phyloP scores from a whole-genome alignment of 2,888 invertebrate genomes.

The Argyresthia goedartella region DNA sequence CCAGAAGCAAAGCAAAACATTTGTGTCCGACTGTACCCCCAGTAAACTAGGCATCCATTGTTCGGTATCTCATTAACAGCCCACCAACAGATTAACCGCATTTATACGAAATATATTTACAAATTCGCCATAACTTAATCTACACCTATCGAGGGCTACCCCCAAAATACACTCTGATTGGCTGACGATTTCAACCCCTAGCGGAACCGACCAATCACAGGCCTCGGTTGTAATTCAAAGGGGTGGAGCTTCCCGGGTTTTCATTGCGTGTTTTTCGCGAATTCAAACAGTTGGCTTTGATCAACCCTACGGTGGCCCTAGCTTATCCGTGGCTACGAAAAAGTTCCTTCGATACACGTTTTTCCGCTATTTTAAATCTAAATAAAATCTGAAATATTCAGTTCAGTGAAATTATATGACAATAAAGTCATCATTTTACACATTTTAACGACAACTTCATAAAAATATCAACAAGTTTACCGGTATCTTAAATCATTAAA shows the following conservation, averaged over 20 bases:
- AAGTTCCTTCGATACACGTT: not conserved
- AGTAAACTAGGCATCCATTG: slow-evolving; percentile 7
- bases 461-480: no score
- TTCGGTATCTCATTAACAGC: slow-evolving; percentile 45
- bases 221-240: slow-evolving; percentile 26
- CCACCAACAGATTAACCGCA: slow-evolving; percentile 36
- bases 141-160: slow-evolving; percentile 60
- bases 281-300: slow-evolving; percentile 43
- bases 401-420: no score
- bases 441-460: no score
- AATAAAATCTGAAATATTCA: not conserved
- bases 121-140: slow-evolving; percentile 62
- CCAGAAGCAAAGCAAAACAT: no score
- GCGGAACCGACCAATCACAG: slow-evolving; percentile 39
- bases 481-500: no score
- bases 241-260: slow-evolving; percentile 63
- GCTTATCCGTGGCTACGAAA: not conserved
- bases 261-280: slow-evolving; percentile 44
- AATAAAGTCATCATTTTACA: no score
- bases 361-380: not conserved
- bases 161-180: slow-evolving; percentile 36
- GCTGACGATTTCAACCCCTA: slow-evolving; percentile 53
- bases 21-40: no score
- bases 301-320: not conserved
- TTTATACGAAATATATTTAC: slow-evolving; percentile 56